Base-by-base conservation (phyloP, 2,888 invertebrate genomes). In the Sturmia bella region DNA sequence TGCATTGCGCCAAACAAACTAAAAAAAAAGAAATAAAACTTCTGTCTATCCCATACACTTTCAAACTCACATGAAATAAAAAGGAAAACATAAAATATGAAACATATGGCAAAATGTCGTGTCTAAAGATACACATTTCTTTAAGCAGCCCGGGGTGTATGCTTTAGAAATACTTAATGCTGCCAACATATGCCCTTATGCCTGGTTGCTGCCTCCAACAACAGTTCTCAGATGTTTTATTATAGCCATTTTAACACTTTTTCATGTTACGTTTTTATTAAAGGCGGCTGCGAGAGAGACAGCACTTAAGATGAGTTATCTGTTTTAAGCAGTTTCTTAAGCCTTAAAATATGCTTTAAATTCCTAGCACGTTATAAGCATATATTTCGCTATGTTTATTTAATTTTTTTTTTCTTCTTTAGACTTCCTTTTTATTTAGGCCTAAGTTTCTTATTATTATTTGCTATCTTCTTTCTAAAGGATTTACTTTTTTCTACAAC, bases 321-420 rank as follows among this genome's bases (percentile, higher is more conserved):
- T 78, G 13, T 57, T 70, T 59, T 12, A 50, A 63, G 63, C 59
- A 50, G 56, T 81, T 69, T 69, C 52, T 50, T 64, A 57, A 64
- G 81, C 78, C 82, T 70, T 78, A 78, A 78, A 74, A 52, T 78
- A 32, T 82, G 64, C 74, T 78, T 78, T 64, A 64, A 78, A 82
- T 82, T 78, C 78, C 59, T 59, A 59, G 74, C 82, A 82, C 82
- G 82, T 82, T 82, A 74, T 59, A 78, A 70, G 69, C 74, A 82
- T 74, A 61, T 64, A 82, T 82, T 73, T 76, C 66, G 41, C 76
- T 56, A 59, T 52, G 69, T 69, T 57, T 69, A 56, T 50, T 61
- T 52, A 61, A 32, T 56, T 21, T 24, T 13, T 39, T 19, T 61
- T 59, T 24, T 13, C 32, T 19, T 61, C 50, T 41, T 13, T 45